Evolutionary conservation across 1,140 invertebrate species (phyloP).

Genomic region (Orchesella cincta): DNA sequence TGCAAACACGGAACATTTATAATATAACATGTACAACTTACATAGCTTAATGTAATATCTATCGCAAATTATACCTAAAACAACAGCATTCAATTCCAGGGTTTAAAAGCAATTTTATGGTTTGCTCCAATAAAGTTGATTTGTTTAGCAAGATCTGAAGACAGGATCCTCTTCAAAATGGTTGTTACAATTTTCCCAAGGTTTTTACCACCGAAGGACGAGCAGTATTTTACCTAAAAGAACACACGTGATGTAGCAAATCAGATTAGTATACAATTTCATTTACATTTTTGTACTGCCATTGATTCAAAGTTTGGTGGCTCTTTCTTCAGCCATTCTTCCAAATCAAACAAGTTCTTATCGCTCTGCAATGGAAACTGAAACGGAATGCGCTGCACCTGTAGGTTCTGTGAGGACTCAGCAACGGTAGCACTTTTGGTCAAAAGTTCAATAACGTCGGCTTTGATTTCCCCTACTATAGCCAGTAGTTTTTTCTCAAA

Average conservation of each 20-base stretch:
- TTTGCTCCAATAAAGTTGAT: not conserved
- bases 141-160: not conserved
- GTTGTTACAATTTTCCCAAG: not conserved
- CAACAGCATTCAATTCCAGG: not conserved
- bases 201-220: not conserved
- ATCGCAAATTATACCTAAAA: not conserved
- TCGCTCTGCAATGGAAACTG: not conserved
- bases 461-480: not conserved
- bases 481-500: not conserved
- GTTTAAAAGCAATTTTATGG: not conserved
- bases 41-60: not conserved
- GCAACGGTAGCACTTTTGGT: not conserved
- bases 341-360: not conserved
- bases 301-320: not conserved
- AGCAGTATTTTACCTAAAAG: conserved; percentile 1
- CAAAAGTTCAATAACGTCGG: not conserved
- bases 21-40: not conserved
- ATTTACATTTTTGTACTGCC: not conserved
- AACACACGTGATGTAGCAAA: not conserved
- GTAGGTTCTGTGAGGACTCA: not conserved
- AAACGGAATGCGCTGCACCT: not conserved
- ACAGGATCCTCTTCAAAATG: not conserved
- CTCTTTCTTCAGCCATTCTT: not conserved
- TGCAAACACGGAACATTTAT: not conserved
- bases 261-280: not conserved